Base-by-base conservation (phyloP, 2,797 vertebrate genomes). In the Diplodus sargus region DNA sequence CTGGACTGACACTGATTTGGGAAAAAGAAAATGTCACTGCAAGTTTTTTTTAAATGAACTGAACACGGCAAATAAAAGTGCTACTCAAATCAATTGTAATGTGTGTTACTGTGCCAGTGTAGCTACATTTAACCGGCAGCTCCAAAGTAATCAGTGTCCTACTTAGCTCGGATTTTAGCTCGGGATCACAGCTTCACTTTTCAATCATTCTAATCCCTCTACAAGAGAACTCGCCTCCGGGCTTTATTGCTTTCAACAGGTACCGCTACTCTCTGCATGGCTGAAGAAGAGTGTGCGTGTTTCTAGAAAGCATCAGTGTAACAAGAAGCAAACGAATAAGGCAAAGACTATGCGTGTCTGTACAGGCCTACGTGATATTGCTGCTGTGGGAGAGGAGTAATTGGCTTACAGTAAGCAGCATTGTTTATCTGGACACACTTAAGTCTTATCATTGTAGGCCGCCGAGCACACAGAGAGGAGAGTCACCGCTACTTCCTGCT, bases 371-470 rank as follows among this genome's bases (percentile, higher is more conserved):
- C 4, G 0, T 1, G 23, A 15, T 57, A 4, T 14, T 14, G 56
- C 49, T 62, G 70, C 42, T 53, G 66, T 70, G 74, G 74, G 81
- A 81, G 54, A 14, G 51, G 75, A 78, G 66, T 76, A 87, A 87
- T 70, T 75, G 75, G 66, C 69, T 85, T 82, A 83, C 75, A 70
- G 65, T 89, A 71, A 90, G 74, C 56, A 52, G 73, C 43, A 1
- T 4, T 65, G 62, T 81, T 82, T 80, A 84, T 87, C 80, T 78
- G 78, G 30, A 73, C 60, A 61, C 78, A 30, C 53, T 51, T 53
- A 10, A 52, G 43, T 74, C 45, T 82, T 71, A 82, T 76, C 69
- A 20, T 16, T 66, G 58, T 4, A 39, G 16, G 16, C 13, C 1
- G 39, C 5, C 12, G 28, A 70, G 70, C 53, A 4, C 17, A 10